Evolutionary conservation across 2,113 vertebrate species (phyloP).

Genomic region (Coptodon rendalli): DNA sequence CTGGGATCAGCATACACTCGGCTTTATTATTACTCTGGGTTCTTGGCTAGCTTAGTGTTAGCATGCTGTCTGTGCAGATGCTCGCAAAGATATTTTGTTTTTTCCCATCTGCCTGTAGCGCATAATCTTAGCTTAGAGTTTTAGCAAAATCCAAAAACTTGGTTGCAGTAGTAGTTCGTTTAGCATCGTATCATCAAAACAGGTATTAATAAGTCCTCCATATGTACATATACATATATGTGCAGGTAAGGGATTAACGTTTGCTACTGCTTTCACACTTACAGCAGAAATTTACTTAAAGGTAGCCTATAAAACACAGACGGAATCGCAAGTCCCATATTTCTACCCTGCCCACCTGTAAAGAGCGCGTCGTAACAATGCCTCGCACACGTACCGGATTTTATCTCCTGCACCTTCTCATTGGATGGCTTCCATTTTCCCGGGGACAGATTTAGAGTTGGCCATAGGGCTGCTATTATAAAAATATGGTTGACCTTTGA

Average conservation of each 20-base stretch:
- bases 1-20: not conserved
- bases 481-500: conserved; percentile 76
- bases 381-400: conserved; percentile 9
- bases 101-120: not conserved
- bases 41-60: not conserved
- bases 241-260: not conserved
- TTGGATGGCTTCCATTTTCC: conserved; percentile 30
- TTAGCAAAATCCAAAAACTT: not conserved
- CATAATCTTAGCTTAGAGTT: not conserved
- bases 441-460: conserved; percentile 61
- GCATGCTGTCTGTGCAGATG: not conserved
- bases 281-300: conserved; percentile 27
- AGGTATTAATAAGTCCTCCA: not conserved
- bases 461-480: conserved; percentile 62
- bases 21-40: not conserved
- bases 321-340: not conserved
- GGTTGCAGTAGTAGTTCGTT: not conserved
- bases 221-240: not conserved
- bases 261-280: not conserved
- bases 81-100: not conserved
- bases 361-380: conserved; percentile 35
- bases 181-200: not conserved
- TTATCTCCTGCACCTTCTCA: conserved; percentile 21
- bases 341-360: conserved; percentile 22
- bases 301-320: conserved; percentile 23